phyloP scores from a whole-genome alignment of 2,113 vertebrate species.

The Engystomops pustulosus region DNA sequence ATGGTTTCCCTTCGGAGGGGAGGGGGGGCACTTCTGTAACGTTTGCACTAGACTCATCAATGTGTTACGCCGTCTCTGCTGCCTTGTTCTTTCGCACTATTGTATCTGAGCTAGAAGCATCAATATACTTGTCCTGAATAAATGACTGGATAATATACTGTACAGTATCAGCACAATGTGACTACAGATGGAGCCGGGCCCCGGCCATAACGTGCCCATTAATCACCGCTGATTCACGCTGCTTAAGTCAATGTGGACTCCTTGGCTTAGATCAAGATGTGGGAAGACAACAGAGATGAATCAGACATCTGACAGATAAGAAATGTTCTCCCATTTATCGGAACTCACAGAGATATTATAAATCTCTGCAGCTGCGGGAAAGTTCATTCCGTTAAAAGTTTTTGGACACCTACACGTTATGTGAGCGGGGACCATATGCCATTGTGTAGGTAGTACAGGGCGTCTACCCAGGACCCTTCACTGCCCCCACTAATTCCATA shows the following conservation, averaged over 20 bases:
- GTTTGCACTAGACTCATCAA: too few species aligned
- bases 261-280: conserved; percentile 17
- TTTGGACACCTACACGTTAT: background rate
- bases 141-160: conserved; percentile 16
- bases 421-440: background rate
- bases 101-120: background rate
- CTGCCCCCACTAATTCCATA: too few species aligned
- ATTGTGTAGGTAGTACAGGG: background rate
- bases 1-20: too few species aligned
- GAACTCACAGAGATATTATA: conserved; percentile 51
- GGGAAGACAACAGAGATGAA: conserved; percentile 30
- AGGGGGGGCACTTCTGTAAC: too few species aligned
- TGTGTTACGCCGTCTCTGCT: too few species aligned
- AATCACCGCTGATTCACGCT: conserved; percentile 48
- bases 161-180: conserved; percentile 15
- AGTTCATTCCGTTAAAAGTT: background rate
- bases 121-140: conserved; percentile 14
- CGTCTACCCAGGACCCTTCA: background rate
- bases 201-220: background rate
- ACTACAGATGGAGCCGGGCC: conserved; percentile 6
- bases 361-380: conserved; percentile 29
- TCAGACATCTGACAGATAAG: conserved; percentile 39
- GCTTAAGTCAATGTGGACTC: conserved; percentile 35
- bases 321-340: conserved; percentile 54
- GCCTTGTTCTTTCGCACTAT: background rate